Conservation (phyloP, 2,888 invertebrate species). For the Hofmannophila pseudospretella region DNA sequence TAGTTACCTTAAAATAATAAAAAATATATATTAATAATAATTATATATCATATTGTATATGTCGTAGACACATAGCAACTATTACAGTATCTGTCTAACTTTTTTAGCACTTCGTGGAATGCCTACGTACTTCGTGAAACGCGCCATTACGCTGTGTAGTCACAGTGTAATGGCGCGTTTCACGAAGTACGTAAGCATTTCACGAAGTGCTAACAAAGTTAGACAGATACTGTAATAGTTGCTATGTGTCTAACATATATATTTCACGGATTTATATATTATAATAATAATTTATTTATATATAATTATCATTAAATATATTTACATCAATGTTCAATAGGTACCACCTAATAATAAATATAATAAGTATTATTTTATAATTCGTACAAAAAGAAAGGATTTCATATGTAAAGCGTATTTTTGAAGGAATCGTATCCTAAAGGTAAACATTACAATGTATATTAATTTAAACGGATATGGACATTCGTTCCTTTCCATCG, state of each 20-base stretch:
- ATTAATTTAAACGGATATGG: constrained; percentile 36
- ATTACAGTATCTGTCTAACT: too few relatives aligned
- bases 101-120: too few relatives aligned
- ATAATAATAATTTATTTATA: constrained; percentile 6
- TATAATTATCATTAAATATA: constrained; percentile 12
- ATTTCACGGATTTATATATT: constrained; percentile 13
- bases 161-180: too few relatives aligned
- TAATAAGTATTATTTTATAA: constrained; percentile 19
- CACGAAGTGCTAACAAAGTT: too few relatives aligned
- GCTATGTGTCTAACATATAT: too few relatives aligned
- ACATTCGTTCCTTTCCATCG: constrained; percentile 30
- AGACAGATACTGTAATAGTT: too few relatives aligned
- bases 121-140: too few relatives aligned
- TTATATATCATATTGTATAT: too few relatives aligned
- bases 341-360: neutral
- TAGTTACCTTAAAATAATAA: constrained; percentile 2
- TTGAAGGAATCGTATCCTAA: constrained; percentile 35
- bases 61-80: too few relatives aligned
- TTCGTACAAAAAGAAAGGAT: constrained; percentile 37
- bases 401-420: constrained; percentile 45
- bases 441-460: constrained; percentile 11
- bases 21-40: constrained; percentile 22
- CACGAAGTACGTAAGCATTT: too few relatives aligned
- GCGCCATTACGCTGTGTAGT: too few relatives aligned
- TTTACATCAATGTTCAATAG: constrained; percentile 4